These are phyloP conservation scores for Volucella bombylans DNA, from an alignment of 2,888 invertebrate species.

Conservation along the genomic window DNA sequence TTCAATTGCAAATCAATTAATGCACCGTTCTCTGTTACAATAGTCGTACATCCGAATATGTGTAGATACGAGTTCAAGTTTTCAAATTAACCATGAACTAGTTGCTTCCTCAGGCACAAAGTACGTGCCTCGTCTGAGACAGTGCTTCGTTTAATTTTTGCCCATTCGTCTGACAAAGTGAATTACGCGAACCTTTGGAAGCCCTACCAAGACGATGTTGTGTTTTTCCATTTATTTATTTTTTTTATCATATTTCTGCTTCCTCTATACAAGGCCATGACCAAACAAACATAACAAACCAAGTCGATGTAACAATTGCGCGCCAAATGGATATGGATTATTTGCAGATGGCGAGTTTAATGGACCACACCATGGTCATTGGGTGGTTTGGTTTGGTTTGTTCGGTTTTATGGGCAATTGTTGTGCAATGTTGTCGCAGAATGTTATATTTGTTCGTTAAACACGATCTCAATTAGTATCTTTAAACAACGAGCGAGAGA, in stretches of 20 bases:
- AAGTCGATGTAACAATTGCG: too few relatives aligned
- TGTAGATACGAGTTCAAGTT: slow-evolving; percentile 56
- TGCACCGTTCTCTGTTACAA: slow-evolving; percentile 36
- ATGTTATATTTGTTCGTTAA: slow-evolving; percentile 55
- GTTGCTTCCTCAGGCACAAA: slow-evolving; percentile 62
- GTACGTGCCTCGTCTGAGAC: slow-evolving; percentile 29
- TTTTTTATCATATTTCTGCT: neutral
- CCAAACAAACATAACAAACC: slow-evolving; percentile 18
- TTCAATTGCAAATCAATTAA: slow-evolving; percentile 62
- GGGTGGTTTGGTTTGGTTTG: slow-evolving; percentile 5
- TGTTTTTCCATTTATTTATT: neutral
- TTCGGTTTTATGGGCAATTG: neutral
- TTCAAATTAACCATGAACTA: slow-evolving; percentile 61
- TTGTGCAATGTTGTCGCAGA: slow-evolving; percentile 51
- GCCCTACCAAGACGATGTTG: neutral
- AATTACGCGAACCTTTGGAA: slow-evolving; percentile 5
- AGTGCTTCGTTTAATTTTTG: slow-evolving; percentile 54
- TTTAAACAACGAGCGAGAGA: slow-evolving; percentile 31
- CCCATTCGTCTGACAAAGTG: slow-evolving; percentile 19
- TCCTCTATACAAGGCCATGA: slow-evolving; percentile 40
- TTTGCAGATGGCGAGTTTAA: slow-evolving; percentile 60
- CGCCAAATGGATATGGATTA: slow-evolving; percentile 24
- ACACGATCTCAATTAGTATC: slow-evolving; percentile 53
- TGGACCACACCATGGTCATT: slow-evolving; percentile 66
- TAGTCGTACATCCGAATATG: neutral